These are phyloP conservation scores for Dryas iulia DNA, from an alignment of 1,140 invertebrate species.

Conservation along the genomic window DNA sequence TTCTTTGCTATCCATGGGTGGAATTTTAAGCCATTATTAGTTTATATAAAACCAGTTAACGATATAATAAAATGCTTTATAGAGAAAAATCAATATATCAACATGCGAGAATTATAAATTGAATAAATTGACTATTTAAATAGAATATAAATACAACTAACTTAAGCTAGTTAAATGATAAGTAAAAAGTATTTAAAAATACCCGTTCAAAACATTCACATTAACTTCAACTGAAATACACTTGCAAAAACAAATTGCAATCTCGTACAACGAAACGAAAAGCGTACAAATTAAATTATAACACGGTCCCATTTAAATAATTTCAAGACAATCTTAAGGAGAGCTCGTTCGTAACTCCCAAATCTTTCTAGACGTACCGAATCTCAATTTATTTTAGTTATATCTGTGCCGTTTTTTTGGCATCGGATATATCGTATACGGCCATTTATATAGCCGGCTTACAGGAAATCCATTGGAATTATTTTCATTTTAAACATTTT, in stretches of 20 bases:
- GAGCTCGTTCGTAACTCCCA: neutral
- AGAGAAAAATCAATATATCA: too few species aligned
- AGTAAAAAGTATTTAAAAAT: too few species aligned
- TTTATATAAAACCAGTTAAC: too few species aligned
- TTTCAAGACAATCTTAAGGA: neutral
- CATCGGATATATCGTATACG: neutral
- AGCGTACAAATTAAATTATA: slow-evolving; percentile 26
- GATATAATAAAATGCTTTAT: too few species aligned
- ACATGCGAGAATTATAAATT: too few species aligned
- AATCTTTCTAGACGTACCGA: neutral
- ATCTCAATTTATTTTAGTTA: neutral
- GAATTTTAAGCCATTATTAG: too few species aligned
- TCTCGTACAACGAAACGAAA: slow-evolving; percentile 8
- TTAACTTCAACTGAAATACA: neutral
- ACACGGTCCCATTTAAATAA: neutral
- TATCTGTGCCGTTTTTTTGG: neutral
- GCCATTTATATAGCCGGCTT: neutral
- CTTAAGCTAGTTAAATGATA: too few species aligned
- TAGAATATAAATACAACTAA: too few species aligned
- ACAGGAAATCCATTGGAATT: neutral
- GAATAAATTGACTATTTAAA: too few species aligned
- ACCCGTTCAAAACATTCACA: neutral
- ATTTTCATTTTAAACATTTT: neutral
- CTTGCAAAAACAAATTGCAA: slow-evolving; percentile 8
- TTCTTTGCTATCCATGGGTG: too few species aligned